Evolutionary conservation across 2,797 vertebrate species (phyloP), one percentile per base, ranked within the genome.

Genomic region (Lithobates pipiens): DNA sequence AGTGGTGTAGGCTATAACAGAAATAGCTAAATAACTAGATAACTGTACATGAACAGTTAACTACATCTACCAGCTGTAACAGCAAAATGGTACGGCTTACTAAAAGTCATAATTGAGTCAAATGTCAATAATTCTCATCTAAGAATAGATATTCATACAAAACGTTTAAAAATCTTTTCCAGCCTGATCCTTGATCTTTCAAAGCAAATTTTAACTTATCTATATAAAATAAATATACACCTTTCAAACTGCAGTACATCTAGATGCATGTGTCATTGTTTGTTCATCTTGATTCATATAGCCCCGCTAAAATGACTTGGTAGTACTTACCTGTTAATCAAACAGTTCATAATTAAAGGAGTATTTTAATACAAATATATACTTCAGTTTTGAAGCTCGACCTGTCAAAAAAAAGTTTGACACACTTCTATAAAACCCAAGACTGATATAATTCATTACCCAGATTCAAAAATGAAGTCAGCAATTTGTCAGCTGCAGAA

Each of bases 401-500:
- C 54, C 54, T 61, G 29, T 61, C 54, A 61, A 61, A 61, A 21
- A 61, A 61, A 61, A 61, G 54, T 23, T 61, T 61, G 54, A 61
- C 54, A 23, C 54, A n/a, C 7, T 61, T n/a, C 54, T 34, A 69
- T 39, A 25, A 79, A 79, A 70, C 61, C 6, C 68, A 36, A 27
- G 39, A 18, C 39, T 61, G 10, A 18, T 23, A 68, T 78, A 78
- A 78, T 78, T 68, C 77, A 78, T 46, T 78, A 68, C 63, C 65
- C 63, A 69, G 76, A 76, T 70, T 77, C 75, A 54, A 57, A 71
- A 54, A 57, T 69, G 70, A 69, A 77, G 44, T 77, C 46, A n/a
- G 25, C 70, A 70, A 72, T 77, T 77, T 84, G 44, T 70, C 82
- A 84, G 65, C 32, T 25, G 10, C 29, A 77, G 75, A 84, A 77